phyloP scores from a whole-genome alignment of 1,140 invertebrate genomes.

The Cecropterus lyciades region DNA sequence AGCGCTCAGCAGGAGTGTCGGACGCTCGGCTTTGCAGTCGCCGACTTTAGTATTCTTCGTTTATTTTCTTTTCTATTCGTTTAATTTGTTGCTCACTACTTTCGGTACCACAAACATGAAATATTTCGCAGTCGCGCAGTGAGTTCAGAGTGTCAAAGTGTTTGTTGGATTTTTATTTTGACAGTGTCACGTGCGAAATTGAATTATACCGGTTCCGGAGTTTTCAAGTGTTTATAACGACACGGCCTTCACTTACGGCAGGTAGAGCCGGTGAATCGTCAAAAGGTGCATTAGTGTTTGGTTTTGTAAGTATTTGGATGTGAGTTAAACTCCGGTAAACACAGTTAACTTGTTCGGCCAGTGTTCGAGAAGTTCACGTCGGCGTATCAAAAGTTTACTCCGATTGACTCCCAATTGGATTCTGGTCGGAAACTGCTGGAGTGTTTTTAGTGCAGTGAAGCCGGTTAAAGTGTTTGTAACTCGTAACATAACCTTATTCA shows the following conservation, averaged over 20 bases:
- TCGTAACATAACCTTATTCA: constrained; percentile 77
- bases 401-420: constrained; percentile 62
- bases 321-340: constrained; percentile 31
- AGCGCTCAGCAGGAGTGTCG: constrained; percentile 81
- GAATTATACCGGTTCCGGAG: constrained; percentile 77
- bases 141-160: constrained; percentile 61
- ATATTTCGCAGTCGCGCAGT: constrained; percentile 59
- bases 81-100: constrained; percentile 73
- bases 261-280: constrained; percentile 73
- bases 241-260: constrained; percentile 73
- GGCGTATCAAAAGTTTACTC: constrained; percentile 53
- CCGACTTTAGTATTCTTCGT: constrained; percentile 81
- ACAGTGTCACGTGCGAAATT: constrained; percentile 79
- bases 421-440: constrained; percentile 63
- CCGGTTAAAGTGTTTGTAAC: constrained; percentile 63
- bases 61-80: constrained; percentile 84
- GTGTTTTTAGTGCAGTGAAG: constrained; percentile 57
- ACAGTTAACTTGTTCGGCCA: constrained; percentile 23
- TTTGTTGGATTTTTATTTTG: constrained; percentile 68
- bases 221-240: constrained; percentile 79
- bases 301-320: constrained; percentile 39
- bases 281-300: constrained; percentile 63
- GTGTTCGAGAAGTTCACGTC: constrained; percentile 11
- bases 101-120: constrained; percentile 55
- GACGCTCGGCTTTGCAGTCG: constrained; percentile 77